Evolutionary conservation across 2,888 invertebrate species (phyloP), one percentile per base, ranked within the genome.

Genomic region (Drosophila sordidapex): DNA sequence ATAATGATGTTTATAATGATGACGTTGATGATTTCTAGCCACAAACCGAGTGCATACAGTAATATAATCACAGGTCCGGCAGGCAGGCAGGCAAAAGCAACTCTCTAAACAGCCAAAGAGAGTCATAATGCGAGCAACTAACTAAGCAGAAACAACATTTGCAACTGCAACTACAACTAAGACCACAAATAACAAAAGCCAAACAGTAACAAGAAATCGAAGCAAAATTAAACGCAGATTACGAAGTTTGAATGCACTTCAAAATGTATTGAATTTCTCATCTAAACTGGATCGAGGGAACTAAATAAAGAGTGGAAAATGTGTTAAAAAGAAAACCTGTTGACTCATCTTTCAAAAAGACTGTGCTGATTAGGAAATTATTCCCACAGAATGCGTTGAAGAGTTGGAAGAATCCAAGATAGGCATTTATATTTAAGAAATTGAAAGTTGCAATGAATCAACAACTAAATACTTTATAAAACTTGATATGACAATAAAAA

Each of bases 51-150:
- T 58, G 29, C 51, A 69, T 13, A 54, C 25, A 29, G 33, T 87
- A 84, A 84, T 82, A 72, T 82, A 87, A 87, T 83, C 84, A 74
- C 65, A 70, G 59, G 74, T 74, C 74, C 74, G 74, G 74, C 69
- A 64, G 31, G 10, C 31, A 52, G 76, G 65, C 67, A 59, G 57
- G 54, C 70, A 57, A 74, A 56, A 74, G 70, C 78, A 82, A 67
- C 83, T 84, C 83, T 87, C 75, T 80, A 82, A 83, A 87, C 80
- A 74, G 79, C 67, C 74, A 80, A 87, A 82, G 77, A 82, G 83
- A 87, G 80, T 74, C 80, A 82, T 87, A 83, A 83, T 77, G 68
- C 82, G 75, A 75, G 82, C 82, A 75, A 85, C 78, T 15, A 46
- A 8, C 46, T 79, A 68, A 79, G 61, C 68, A 71, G 70, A 75